Evolutionary conservation across 35 echinoderm and acorn worm genomes (phyloP), one percentile per base, ranked within the genome.

Genomic region (Acanthaster planci): DNA sequence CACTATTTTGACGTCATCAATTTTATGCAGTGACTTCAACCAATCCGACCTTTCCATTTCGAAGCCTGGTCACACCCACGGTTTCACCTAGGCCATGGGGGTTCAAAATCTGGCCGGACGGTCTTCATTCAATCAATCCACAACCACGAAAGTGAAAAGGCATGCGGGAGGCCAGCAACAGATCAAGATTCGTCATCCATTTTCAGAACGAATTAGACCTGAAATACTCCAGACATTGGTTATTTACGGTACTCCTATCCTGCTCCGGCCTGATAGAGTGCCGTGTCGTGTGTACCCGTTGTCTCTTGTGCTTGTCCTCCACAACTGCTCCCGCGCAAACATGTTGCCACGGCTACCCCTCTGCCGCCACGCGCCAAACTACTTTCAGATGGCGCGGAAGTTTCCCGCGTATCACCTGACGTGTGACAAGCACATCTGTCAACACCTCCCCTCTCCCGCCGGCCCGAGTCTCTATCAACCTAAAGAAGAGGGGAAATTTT

Each of bases 371-470:
- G 34, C 64, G 64, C 64, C 34, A 72, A 72, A 72, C 64, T 72
- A 72, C 64, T 72, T 72, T 72, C 64, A 72, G 26, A 72, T 72
- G 64, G 64, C 64, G 64, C 64, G 64, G 64, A 72, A 72, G 34
- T 34, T 72, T 72, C 64, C 34, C 64, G 26, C 64, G 64, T 72
- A 72, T 72, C 64, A 72, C 64, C 64, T 35, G 64, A 72, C 64
- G 64, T 72, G 64, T 72, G 64, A 72, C 64, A 72, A 72, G 64
- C 26, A 72, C 26, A 72, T 72, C 64, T 72, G 64, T 72, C 64
- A 72, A 72, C 64, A 72, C 64, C 64, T 72, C 64, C 64, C 64
- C 64, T 72, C 64, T 72, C 64, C 64, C 64, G 64, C 64, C 64
- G 64, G 64, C 64, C 64, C 14, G 64, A 72, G 42, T 26, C 64